Base-by-base conservation (phyloP, 2,888 invertebrate genomes). In the Lycophotia porphyrea region DNA sequence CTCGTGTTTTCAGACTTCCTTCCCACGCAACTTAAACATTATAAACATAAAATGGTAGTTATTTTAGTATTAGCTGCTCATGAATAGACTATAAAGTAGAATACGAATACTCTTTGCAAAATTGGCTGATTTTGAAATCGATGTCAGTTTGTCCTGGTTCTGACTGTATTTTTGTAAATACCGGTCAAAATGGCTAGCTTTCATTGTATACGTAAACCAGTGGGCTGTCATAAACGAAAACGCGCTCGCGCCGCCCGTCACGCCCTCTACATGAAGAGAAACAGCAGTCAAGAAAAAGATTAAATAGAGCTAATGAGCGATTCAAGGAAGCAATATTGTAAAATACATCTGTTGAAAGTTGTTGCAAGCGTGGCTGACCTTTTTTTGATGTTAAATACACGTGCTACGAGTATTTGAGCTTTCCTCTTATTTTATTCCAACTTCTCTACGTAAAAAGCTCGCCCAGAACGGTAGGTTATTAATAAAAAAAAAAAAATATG, bases 371-470 rank as follows among this genome's bases (percentile, higher is more conserved):
- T 18, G 9, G 8, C 11, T 63, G 24, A 18, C 44, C 47, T 47
- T 47, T 21, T 47, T 47, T 21, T 47, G 47, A 47, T 47, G 47
- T 8, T 47, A 44, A 44, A 44, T 49, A 52, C 11, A 11, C n/a
- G 52, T 52, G n/a, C 13, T 74, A 27, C 24, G 21, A 18, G 24
- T 74, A 52, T 52, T 52, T 34, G 3, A 64, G 24, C 9, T 75
- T 39, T 58, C 39, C 31, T 31, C 31, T 60, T 76, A 24, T 31
- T 65, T 18, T 39, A 13, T 66, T 42, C 42, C 24, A 27, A 9
- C 36, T 67, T 63, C 0, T 60, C 24, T 34, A 36, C 27, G 1
- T 66, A 0, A 42, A 31, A 49, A 60, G 1, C 18, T 65, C 31
- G 1, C 5, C 15, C 27, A 42, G 24, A 67, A 44, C 27, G 18